These are phyloP conservation scores for Moxostoma hubbsi DNA, from an alignment of 2,797 vertebrate genomes.

Conservation along the genomic window DNA sequence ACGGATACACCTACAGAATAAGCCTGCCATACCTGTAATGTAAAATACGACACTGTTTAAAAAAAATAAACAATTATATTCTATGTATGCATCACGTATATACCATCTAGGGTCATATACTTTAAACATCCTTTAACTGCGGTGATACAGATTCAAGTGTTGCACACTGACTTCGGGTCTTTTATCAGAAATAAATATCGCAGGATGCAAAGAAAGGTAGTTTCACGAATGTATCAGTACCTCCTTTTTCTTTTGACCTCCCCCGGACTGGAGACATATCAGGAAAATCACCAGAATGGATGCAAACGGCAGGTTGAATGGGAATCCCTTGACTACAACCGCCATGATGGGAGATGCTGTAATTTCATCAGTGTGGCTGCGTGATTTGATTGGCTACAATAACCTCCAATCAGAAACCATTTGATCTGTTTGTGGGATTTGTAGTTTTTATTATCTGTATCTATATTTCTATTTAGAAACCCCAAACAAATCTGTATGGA, in stretches of 20 bases:
- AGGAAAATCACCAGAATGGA: slow-evolving; percentile 69
- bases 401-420: slow-evolving; percentile 63
- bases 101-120: too few species aligned
- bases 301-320: slow-evolving; percentile 60
- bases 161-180: background rate
- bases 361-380: slow-evolving; percentile 61
- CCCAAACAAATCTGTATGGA: background rate
- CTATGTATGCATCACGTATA: background rate
- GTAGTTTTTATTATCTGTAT: slow-evolving; percentile 67
- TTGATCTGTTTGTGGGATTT: slow-evolving; percentile 62
- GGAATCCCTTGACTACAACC: slow-evolving; percentile 58
- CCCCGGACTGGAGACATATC: slow-evolving; percentile 74
- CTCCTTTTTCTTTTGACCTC: slow-evolving; percentile 85
- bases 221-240: slow-evolving; percentile 58
- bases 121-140: slow-evolving; percentile 1
- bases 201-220: background rate
- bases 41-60: background rate
- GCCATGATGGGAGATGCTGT: slow-evolving; percentile 74
- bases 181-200: background rate
- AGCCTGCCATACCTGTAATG: background rate
- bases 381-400: slow-evolving; percentile 64
- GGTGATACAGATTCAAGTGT: background rate
- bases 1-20: background rate
- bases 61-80: background rate
- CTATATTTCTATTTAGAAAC: background rate